These are phyloP conservation scores for Drosophila seclusa DNA, from an alignment of 2,888 invertebrate genomes.

Conservation along the genomic window DNA sequence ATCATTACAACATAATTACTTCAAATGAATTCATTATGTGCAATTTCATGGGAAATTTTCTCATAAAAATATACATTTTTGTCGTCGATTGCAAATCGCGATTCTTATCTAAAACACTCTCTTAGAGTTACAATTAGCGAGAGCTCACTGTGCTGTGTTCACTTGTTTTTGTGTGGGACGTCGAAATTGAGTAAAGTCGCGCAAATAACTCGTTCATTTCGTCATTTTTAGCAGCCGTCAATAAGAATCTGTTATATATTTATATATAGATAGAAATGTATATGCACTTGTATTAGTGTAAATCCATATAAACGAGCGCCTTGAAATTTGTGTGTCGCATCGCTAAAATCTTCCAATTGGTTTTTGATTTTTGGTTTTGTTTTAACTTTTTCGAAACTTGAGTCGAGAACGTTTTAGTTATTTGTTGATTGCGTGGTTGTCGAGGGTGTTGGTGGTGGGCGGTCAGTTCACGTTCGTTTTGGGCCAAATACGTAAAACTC, in stretches of 20 bases:
- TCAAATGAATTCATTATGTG: neutral
- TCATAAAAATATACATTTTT: neutral
- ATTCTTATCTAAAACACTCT: neutral
- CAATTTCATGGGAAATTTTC: neutral
- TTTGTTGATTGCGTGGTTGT: slow-evolving; percentile 35
- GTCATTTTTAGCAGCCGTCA: slow-evolving; percentile 67
- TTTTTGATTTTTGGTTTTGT: slow-evolving; percentile 26
- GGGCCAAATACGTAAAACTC: slow-evolving; percentile 70
- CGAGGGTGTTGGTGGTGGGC: slow-evolving; percentile 45
- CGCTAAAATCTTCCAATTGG: slow-evolving; percentile 63
- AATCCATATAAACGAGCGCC: slow-evolving; percentile 58
- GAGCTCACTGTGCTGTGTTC: slow-evolving; percentile 10
- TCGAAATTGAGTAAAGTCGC: slow-evolving; percentile 65
- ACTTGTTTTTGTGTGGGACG: slow-evolving; percentile 47
- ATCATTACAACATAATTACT: neutral
- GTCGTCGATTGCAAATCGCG: neutral
- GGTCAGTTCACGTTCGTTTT: slow-evolving; percentile 29
- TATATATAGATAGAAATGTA: slow-evolving; percentile 15
- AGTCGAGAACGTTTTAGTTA: slow-evolving; percentile 55
- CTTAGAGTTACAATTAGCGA: neutral
- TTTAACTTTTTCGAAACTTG: slow-evolving; percentile 25
- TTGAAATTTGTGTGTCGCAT: slow-evolving; percentile 55
- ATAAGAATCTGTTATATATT: slow-evolving; percentile 64
- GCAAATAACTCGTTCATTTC: slow-evolving; percentile 75
- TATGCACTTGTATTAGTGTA: slow-evolving; percentile 45